Evolutionary conservation across 2,888 invertebrate species (phyloP).

Genomic region (Meandrusa payeni): DNA sequence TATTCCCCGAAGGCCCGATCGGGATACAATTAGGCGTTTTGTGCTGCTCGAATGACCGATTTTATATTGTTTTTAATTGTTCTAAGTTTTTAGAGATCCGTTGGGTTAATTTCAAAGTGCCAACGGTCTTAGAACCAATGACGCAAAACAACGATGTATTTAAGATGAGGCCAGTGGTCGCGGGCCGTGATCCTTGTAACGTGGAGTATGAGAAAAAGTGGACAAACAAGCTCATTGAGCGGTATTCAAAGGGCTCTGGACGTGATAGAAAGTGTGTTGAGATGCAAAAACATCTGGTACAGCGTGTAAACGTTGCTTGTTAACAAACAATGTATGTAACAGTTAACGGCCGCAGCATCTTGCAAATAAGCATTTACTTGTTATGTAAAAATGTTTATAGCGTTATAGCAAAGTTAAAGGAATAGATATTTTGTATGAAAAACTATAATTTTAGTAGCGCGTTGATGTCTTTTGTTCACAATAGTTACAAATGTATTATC

Average conservation of each 20-base stretch:
- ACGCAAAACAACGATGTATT: conserved; percentile 14
- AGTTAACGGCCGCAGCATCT: too few species aligned
- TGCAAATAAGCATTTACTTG: too few species aligned
- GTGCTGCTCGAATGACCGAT: conserved; percentile 29
- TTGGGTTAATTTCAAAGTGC: conserved; percentile 18
- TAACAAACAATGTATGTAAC: conserved; percentile 18
- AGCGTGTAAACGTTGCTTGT: conserved; percentile 15
- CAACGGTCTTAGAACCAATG: conserved; percentile 10
- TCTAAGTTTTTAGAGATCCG: conserved; percentile 27
- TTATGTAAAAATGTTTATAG: too few species aligned
- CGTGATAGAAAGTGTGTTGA: conserved; percentile 22
- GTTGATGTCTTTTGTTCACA: too few species aligned
- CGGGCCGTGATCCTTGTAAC: conserved; percentile 3
- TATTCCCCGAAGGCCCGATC: conserved; percentile 37
- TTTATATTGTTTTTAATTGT: conserved; percentile 31
- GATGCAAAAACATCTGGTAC: conserved; percentile 18
- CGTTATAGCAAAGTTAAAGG: too few species aligned
- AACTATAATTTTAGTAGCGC: too few species aligned
- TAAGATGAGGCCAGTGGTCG: conserved; percentile 6
- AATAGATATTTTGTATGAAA: too few species aligned
- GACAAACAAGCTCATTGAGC: conserved; percentile 17
- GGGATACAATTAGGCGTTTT: conserved; percentile 37
- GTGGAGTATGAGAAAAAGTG: conserved; percentile 6
- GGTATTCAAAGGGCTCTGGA: conserved; percentile 21
- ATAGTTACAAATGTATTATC: too few species aligned